Percentiles rank a stretch among this genome's conserved stretches.
These are phyloP conservation scores for Drosophila prosaltans DNA, from an alignment of 1,140 invertebrate species.

Conservation along the genomic window DNA sequence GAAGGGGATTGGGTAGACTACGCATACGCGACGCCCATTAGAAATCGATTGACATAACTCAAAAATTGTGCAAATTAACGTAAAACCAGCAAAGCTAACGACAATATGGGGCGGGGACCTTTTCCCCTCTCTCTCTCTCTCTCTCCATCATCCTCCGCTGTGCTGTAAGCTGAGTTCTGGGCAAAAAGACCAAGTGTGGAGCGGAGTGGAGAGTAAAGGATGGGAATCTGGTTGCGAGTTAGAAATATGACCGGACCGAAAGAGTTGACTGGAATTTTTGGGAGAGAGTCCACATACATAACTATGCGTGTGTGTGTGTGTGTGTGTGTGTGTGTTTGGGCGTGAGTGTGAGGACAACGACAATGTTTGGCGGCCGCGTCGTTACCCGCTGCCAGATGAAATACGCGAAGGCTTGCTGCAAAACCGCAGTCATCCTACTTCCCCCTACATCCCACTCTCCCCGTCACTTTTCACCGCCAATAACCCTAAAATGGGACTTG, in stretches of 20 bases:
- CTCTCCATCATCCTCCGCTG: too few relatives aligned
- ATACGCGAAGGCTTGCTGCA: slow-evolving; percentile 56
- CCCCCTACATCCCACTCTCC: not conserved
- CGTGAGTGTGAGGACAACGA: slow-evolving; percentile 14
- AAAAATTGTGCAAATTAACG: slow-evolving; percentile 72
- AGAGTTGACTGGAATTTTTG: not conserved
- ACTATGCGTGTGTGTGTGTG: slow-evolving; percentile 16
- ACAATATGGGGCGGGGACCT: slow-evolving; percentile 43
- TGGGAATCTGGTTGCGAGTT: slow-evolving; percentile 37
- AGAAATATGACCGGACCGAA: slow-evolving; percentile 51
- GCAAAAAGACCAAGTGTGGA: not conserved
- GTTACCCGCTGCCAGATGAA: slow-evolving; percentile 47
- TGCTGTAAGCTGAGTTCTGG: not conserved
- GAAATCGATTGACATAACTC: slow-evolving; percentile 72
- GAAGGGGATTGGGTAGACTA: not conserved
- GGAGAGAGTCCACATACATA: slow-evolving; percentile 9
- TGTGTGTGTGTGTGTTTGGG: slow-evolving; percentile 7
- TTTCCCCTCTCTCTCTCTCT: too few relatives aligned
- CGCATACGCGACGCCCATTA: slow-evolving; percentile 54
- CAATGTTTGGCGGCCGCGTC: slow-evolving; percentile 53
- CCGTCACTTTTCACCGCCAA: not conserved
- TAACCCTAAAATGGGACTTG: slow-evolving; percentile 29
- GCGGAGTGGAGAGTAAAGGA: slow-evolving; percentile 40
- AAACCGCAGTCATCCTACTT: slow-evolving; percentile 52
- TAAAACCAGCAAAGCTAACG: slow-evolving; percentile 59